Conservation (phyloP, 2,113 vertebrate species). For the Rhizomys pruinosus region DNA sequence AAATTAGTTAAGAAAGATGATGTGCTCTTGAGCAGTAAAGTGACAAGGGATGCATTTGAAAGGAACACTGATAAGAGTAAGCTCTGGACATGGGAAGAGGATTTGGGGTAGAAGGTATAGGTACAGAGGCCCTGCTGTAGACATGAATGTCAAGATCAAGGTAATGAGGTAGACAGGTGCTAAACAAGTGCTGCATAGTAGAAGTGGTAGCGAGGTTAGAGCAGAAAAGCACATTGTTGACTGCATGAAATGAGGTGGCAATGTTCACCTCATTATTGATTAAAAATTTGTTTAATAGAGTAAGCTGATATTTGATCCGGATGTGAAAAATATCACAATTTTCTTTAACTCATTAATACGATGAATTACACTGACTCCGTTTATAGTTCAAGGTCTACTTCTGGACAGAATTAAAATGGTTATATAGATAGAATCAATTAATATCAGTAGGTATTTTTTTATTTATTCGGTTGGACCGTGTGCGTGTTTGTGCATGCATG, state of each 20-base stretch:
- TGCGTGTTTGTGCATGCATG: background rate
- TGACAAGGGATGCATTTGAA: background rate
- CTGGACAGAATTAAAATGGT: conserved; percentile 43
- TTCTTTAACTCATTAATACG: background rate
- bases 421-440: conserved; percentile 25
- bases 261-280: background rate
- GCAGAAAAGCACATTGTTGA: background rate
- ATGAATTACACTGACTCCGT: background rate
- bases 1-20: background rate
- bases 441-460: background rate
- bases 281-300: too few species aligned
- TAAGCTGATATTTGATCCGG: too few species aligned
- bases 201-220: background rate
- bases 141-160: background rate
- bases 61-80: background rate
- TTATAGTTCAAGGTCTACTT: background rate
- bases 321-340: background rate
- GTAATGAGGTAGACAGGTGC: background rate
- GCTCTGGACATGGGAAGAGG: background rate
- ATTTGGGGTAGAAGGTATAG: background rate
- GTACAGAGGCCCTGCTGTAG: background rate
- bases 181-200: background rate
- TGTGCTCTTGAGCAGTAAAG: background rate
- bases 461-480: background rate
- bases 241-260: background rate